These are phyloP conservation scores for Rallus crepitans DNA, from an alignment of 2,797 vertebrate species.

Conservation along the genomic window DNA sequence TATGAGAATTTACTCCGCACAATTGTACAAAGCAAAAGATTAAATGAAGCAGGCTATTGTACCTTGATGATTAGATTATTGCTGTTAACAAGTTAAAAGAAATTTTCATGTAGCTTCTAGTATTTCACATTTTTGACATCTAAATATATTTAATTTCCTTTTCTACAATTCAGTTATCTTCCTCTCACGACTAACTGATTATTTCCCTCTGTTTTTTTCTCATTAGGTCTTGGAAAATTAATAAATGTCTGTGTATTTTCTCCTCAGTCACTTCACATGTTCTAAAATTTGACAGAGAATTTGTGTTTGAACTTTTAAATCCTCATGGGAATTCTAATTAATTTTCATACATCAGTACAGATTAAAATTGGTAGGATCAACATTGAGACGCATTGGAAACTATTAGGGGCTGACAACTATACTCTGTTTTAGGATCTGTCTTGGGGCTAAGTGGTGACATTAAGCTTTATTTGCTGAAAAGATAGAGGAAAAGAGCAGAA, in stretches of 20 bases:
- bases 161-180: not conserved
- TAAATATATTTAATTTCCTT: not conserved
- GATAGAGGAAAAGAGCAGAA: not conserved
- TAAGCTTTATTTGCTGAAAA: not conserved
- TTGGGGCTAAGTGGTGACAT: not conserved
- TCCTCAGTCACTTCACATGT: not conserved
- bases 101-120: not conserved
- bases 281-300: not conserved
- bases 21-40: not conserved
- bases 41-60: not conserved
- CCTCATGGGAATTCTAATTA: not conserved
- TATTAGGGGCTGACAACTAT: not conserved
- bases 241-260: not conserved
- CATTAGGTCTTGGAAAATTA: not conserved
- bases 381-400: not conserved
- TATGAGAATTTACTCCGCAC: accelerated
- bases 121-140: not conserved
- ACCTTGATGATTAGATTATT: not conserved
- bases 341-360: not conserved
- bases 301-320: not conserved
- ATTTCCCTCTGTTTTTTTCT: not conserved
- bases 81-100: not conserved
- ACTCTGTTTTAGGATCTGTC: not conserved
- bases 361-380: not conserved
- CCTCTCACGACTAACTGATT: not conserved